phyloP scores from a whole-genome alignment of 2,113 vertebrate species.

The Labrus mixtus region DNA sequence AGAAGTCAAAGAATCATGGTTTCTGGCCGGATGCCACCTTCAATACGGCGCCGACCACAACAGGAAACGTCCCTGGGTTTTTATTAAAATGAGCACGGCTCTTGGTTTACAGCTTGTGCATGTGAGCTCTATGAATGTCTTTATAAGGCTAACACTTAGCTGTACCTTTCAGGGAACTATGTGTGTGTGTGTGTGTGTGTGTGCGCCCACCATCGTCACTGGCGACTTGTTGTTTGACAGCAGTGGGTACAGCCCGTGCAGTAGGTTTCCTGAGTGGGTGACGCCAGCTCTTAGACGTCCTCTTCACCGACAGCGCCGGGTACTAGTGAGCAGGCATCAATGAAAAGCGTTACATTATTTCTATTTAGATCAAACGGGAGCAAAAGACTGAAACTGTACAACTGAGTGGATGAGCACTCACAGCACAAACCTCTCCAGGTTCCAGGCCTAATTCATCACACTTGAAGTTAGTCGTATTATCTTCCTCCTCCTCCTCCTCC shows the following conservation, averaged over 20 bases:
- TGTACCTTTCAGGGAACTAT: constrained; percentile 25
- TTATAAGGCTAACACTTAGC: constrained; percentile 20
- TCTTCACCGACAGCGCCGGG: constrained; percentile 74
- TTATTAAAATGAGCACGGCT: constrained; percentile 30
- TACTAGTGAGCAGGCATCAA: constrained; percentile 66
- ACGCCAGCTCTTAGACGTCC: constrained; percentile 84
- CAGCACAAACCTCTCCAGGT: constrained; percentile 81
- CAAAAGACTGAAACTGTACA: constrained; percentile 6
- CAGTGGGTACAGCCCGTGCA: constrained; percentile 89
- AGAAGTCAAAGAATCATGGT: constrained; percentile 46
- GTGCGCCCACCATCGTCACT: constrained; percentile 90
- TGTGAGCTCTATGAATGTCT: constrained; percentile 14
- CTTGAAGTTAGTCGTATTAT: constrained; percentile 77
- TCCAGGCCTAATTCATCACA: constrained; percentile 81
- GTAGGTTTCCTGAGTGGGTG: constrained; percentile 88
- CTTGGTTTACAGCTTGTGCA: constrained; percentile 16
- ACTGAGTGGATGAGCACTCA: constrained; percentile 64
- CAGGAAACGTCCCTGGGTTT: constrained; percentile 41
- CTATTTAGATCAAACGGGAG: constrained; percentile 1
- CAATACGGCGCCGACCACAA: constrained; percentile 34
- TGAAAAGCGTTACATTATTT: constrained; percentile 16
- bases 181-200: not conserved
- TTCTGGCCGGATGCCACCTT: constrained; percentile 49
- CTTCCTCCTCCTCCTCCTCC: constrained; percentile 73
- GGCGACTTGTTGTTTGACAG: constrained; percentile 90